phyloP scores from a whole-genome alignment of 2,888 invertebrate genomes.

The Coelopa pilipes region DNA sequence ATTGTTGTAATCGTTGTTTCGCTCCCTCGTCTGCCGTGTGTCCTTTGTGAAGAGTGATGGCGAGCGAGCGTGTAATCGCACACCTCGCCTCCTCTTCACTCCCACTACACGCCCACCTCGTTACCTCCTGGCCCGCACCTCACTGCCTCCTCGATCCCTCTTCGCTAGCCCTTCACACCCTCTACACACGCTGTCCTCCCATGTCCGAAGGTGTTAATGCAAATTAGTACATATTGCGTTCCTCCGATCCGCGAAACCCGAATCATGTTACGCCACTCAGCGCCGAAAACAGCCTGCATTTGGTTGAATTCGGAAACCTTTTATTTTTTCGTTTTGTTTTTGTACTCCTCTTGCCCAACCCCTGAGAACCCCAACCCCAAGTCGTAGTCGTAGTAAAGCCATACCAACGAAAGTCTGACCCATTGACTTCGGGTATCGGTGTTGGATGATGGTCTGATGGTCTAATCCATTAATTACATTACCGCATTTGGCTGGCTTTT shows the following conservation, averaged over 20 bases:
- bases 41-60: no score
- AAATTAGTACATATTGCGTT: conserved; percentile 28
- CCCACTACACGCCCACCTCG: no score
- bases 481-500: conserved; percentile 19
- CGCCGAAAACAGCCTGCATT: not conserved
- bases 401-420: not conserved
- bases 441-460: no score
- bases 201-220: conserved; percentile 33
- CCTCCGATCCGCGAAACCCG: not conserved
- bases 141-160: no score
- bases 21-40: no score
- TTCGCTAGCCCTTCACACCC: no score
- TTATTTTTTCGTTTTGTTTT: not conserved
- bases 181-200: conserved; percentile 23
- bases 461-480: conserved; percentile 19
- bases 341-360: not conserved
- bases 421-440: no score
- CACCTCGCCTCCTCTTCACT: no score
- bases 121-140: not conserved
- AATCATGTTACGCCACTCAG: conserved; percentile 15
- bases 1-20: conserved; percentile 31
- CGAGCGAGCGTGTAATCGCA: no score
- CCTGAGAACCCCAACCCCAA: not conserved
- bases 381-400: not conserved
- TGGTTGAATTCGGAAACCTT: not conserved